A percentile compares a stretch with the other conserved stretches of the same genome.
These are phyloP conservation scores for Nesidiocoris tenuis DNA, from an alignment of 2,888 invertebrate species.

Conservation along the genomic window DNA sequence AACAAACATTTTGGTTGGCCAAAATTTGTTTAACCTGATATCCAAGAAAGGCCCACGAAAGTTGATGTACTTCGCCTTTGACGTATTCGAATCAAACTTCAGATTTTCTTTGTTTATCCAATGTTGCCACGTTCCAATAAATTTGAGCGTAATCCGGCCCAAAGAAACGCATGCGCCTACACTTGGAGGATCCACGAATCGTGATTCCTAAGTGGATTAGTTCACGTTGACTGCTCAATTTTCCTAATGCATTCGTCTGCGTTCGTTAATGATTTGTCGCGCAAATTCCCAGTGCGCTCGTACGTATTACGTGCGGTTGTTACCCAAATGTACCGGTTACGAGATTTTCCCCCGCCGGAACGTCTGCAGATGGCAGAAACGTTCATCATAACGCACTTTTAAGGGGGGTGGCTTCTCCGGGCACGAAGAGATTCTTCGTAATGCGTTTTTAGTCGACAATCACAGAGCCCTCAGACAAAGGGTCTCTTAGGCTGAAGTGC, in stretches of 20 bases:
- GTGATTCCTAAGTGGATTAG: too few species aligned
- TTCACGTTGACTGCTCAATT: background rate
- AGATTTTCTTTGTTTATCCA: too few species aligned
- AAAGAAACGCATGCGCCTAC: too few species aligned
- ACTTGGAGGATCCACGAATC: too few species aligned
- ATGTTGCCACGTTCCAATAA: too few species aligned
- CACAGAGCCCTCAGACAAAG: background rate
- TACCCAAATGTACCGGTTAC: background rate
- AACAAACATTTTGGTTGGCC: too few species aligned
- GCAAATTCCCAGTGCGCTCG: background rate
- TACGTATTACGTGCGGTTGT: background rate
- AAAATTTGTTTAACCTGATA: too few species aligned
- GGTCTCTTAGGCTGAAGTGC: background rate
- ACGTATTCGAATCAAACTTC: too few species aligned
- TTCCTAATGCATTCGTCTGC: background rate
- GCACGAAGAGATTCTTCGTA: background rate
- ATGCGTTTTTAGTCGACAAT: background rate
- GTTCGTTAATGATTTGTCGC: background rate
- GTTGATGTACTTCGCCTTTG: too few species aligned
- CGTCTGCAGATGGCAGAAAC: background rate
- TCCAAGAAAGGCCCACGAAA: too few species aligned
- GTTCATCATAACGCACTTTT: background rate
- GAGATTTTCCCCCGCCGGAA: background rate
- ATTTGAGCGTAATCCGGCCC: too few species aligned
- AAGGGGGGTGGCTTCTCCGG: background rate